Percentiles rank a stretch among this genome's conserved stretches.
These are phyloP conservation scores for Gopherus evgoodei DNA, from an alignment of 2,113 vertebrate genomes.

Conservation along the genomic window DNA sequence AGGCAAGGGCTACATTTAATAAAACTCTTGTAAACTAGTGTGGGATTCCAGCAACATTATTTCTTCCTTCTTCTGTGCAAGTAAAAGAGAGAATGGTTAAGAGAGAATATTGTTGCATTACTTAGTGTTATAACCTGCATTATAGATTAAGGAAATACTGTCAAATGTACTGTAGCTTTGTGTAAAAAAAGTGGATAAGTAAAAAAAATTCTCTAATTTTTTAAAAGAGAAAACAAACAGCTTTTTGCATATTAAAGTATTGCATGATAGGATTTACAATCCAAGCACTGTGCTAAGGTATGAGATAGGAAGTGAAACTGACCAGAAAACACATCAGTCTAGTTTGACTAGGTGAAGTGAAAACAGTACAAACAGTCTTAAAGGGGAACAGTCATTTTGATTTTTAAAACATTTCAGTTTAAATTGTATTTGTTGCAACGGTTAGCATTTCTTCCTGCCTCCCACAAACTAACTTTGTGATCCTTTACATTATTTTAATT, in stretches of 20 bases:
- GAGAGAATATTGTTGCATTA: not conserved
- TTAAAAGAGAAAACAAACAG: conserved; percentile 3
- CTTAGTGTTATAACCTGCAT: conserved; percentile 16
- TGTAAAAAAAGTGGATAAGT: conserved; percentile 35
- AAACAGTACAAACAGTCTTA: not conserved
- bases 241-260: not conserved
- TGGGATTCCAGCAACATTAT: not conserved
- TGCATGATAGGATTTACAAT: conserved; percentile 1
- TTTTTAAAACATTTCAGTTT: not conserved
- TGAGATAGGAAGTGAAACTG: not conserved
- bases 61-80: not conserved
- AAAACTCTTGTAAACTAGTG: not conserved
- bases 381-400: not conserved
- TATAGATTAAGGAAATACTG: conserved; percentile 41
- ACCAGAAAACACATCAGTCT: conserved; percentile 28
- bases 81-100: not conserved
- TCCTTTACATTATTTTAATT: not conserved
- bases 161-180: conserved; percentile 44
- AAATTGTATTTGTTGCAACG: not conserved
- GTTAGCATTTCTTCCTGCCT: not conserved
- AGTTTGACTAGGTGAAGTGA: not conserved
- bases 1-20: accelerated
- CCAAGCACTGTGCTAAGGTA: not conserved
- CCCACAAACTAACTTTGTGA: not conserved
- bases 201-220: too few species aligned